Base-by-base conservation (phyloP, 2,888 invertebrate species). In the Tillus elongatus region DNA sequence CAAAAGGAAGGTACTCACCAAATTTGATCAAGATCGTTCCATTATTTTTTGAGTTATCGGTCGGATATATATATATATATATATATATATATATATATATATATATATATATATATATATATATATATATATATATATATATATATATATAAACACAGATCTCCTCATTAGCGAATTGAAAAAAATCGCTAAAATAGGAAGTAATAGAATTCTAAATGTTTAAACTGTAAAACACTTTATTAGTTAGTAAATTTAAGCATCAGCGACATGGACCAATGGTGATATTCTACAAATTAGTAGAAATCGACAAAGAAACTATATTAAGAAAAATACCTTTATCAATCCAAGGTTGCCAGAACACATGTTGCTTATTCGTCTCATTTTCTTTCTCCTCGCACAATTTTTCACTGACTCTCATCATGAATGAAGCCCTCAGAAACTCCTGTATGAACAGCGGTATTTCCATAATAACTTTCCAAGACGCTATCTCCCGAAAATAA, bases 291-390 rank as follows among this genome's bases (percentile, higher is more conserved):
- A n/a, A n/a, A n/a, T n/a, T n/a, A n/a, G n/a, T n/a, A n/a, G n/a
- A n/a, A n/a, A n/a, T n/a, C n/a, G n/a, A n/a, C n/a, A n/a, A n/a
- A n/a, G n/a, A n/a, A 12, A 14, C 24, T 13, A 10, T 11, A 33
- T 26, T 19, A 34, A 32, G 30, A 26, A 15, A 39, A 40, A 44
- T 60, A 65, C 64, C 65, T 61, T 47, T 50, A 49, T 61, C 52
- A 4, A 65, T 37, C 67, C 67, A 67, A 3, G 68, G 67, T 46
- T 68, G 67, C 67, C 67, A 67, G 43, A 67, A 62, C 37, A 46
- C 28, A n/a, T 31, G 31, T 11, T 26, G 36, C 9, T 29, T 27
- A 8, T 30, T 36, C 13, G 33, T 30, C 31, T 36, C 10, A 26
- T 43, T 29, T 37, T 41, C 8, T 39, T 33, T 13, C 19, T 29